Base-by-base conservation (phyloP, 1,140 invertebrate genomes). In the Anastatus disparis region DNA sequence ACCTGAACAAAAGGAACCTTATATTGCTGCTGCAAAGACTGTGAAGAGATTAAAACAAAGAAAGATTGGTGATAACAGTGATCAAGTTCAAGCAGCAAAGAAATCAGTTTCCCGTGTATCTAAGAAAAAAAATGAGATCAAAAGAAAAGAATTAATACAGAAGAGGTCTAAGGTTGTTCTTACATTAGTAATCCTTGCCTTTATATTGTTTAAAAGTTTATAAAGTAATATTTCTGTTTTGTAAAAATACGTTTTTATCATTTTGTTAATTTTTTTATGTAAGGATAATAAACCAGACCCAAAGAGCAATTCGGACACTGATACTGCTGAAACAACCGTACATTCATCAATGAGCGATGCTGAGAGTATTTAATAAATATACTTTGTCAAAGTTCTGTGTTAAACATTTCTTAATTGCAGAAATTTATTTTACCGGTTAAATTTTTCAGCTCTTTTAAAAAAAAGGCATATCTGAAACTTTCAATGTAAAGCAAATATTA, bases 1-100 rank as follows among this genome's bases (percentile, higher is more conserved):
- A 9, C 44, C 70, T 10, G 46, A 74, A 17, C 61, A 83, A 15
- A 83, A 82, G 44, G 70, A 80, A 56, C 76, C 80, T 1, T 83
- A 81, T 9, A 46, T 82, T 22, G 71, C 69, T 6, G 79, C 75
- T 24, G 81, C 81, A 27, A 75, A 74, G 13, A 58, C 15, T 10
- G 56, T 74, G 22, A 78, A 73, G 61, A 71, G 62, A 44, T 44
- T 55, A 35, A 76, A 74, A 35, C 38, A 71, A 0, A 20, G 35
- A 38, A 65, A 75, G 58, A 48, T 17, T 20, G 44, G 27, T 20
- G 62, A 71, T 8, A 17, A 8, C n/a, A n/a, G n/a, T n/a, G n/a
- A n/a, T 15, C 12, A n/a, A 20, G 52, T 64, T 0, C 70, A 65
- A 12, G 44, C n/a, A 44, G 6, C 15, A 9, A 65, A 71, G 35